Conservation (phyloP, 2,113 vertebrate species). For the Triplophysa tibetana region DNA sequence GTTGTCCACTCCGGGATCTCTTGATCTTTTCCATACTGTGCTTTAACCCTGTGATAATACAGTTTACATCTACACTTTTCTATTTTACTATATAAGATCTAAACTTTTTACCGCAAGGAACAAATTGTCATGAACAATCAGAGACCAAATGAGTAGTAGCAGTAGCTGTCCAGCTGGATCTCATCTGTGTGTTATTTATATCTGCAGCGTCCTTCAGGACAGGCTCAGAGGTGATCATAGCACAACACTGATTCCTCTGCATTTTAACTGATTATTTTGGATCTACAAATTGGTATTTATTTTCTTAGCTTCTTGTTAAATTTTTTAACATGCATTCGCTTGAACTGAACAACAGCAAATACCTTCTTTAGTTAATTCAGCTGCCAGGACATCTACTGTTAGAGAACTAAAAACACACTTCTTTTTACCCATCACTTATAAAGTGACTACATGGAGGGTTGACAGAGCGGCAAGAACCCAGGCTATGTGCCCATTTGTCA, state of each 20-base stretch:
- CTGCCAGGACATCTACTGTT: too few species aligned
- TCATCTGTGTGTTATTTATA: slow-evolving; percentile 71
- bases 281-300: not conserved
- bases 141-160: slow-evolving; percentile 32
- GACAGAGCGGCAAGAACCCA: not conserved
- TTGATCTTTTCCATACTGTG: too few species aligned
- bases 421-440: not conserved
- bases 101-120: not conserved
- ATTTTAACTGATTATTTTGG: not conserved
- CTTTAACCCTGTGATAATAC: too few species aligned
- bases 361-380: too few species aligned
- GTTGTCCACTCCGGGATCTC: not conserved
- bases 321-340: not conserved
- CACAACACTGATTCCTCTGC: not conserved
- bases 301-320: too few species aligned
- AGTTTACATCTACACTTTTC: not conserved
- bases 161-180: slow-evolving; percentile 55
- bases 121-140: not conserved
- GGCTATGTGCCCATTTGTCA: not conserved
- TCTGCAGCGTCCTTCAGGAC: slow-evolving; percentile 65
- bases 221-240: slow-evolving; percentile 24
- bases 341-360: not conserved
- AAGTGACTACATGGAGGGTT: not conserved
- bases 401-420: too few species aligned
- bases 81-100: not conserved